Base-by-base conservation (phyloP, 2,113 vertebrate species). In the Nicator chloris region DNA sequence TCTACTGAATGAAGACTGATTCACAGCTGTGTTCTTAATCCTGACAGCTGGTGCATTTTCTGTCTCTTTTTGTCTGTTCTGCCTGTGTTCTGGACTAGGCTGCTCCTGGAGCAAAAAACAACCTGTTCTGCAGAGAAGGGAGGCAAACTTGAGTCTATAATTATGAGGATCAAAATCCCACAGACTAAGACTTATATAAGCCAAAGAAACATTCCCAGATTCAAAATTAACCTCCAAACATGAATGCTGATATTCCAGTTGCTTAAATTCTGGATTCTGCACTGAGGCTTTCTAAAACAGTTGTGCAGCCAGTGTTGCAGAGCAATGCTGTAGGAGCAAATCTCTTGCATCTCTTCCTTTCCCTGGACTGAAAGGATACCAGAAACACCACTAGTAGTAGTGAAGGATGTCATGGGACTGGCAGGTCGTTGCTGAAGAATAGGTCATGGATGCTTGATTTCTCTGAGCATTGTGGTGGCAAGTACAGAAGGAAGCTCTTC, bases 1-100 rank as follows among this genome's bases (percentile, higher is more conserved):
- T 59, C 21, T 72, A 7, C 47, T 94, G 77, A 84, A 81, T 82
- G 83, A 57, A 83, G 54, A 65, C 59, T 88, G 69, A 86, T 94
- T 91, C 86, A 92, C 89, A 95, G 86, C 87, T 95, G 86, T 87
- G 73, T 79, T 89, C 87, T 82, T 87, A 91, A 57, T 94, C 44
- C 35, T 92, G 47, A 51, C 86, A 91, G 90, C 90, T 94, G 92
- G n/a, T 92, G 39, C 14, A 24, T 93, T 78, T 93, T 94, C 28
- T 81, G 50, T 12, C 20, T 64, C 15, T 72, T 93, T 63, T 69
- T 77, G 23, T 77, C 27, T 78, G 33, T 66, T 81, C 33, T 89
- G 47, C 23, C 47, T 1, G 0, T 84, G 21, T 84, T 94, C 51
- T 84, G 50, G 51, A 68, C 81, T 81, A 64, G 82, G 51, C 77